Conservation (phyloP, 2,888 invertebrate genomes). For the Dyspetes luteomarginatus region DNA sequence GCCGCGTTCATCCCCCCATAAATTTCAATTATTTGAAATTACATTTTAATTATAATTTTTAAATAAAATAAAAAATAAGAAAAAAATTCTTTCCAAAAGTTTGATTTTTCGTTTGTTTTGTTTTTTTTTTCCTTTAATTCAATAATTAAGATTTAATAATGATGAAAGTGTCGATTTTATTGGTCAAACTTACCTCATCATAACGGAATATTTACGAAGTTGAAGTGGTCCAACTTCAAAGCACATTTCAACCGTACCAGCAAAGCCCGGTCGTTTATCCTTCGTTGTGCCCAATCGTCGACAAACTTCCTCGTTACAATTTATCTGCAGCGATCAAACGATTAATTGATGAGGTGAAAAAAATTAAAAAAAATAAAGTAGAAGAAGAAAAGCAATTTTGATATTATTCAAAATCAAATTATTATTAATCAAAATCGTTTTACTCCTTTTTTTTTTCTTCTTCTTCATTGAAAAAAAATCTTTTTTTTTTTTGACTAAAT, state of each 20-base stretch:
- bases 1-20: no score
- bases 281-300: constrained; percentile 84
- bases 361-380: no score
- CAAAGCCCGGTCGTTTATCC: constrained; percentile 88
- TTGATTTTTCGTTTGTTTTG: background rate
- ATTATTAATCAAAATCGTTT: background rate
- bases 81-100: no score
- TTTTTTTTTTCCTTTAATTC: background rate
- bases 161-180: no score
- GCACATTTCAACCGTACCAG: constrained; percentile 92
- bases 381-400: no score
- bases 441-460: background rate
- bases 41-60: no score
- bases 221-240: constrained; percentile 90
- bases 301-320: constrained; percentile 88
- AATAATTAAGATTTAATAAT: no score
- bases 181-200: constrained; percentile 85
- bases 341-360: no score
- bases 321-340: no score
- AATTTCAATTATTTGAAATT: no score
- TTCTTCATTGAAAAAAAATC: background rate
- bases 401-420: constrained; percentile 10
- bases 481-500: background rate
- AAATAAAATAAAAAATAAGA: no score
- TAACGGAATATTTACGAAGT: constrained; percentile 86